These are phyloP conservation scores for Capreolus pygargus DNA, from an alignment of 2,113 vertebrate species.

Conservation along the genomic window DNA sequence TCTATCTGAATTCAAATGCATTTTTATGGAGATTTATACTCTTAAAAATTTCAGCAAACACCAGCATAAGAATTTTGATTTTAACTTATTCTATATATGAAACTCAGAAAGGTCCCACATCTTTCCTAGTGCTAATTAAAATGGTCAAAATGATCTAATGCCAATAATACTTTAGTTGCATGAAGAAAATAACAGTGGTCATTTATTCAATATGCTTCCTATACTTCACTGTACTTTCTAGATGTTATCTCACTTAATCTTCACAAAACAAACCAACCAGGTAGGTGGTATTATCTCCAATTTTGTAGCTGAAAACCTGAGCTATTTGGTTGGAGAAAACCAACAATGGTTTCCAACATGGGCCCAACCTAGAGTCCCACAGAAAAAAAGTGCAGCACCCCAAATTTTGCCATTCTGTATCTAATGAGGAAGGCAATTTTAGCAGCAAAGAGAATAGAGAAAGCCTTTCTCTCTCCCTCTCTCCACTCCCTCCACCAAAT, in stretches of 20 bases:
- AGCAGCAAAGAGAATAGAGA: background rate
- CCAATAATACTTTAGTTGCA: background rate
- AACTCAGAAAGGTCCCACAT: background rate
- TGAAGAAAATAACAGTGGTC: background rate
- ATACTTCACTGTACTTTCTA: background rate
- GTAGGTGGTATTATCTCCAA: background rate
- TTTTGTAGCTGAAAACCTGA: background rate
- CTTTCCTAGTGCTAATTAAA: constrained; percentile 6
- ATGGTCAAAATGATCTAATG: background rate
- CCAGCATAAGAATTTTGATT: constrained; percentile 42
- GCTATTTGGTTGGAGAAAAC: background rate
- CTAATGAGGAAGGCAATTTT: background rate
- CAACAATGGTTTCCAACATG: background rate
- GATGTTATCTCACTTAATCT: background rate
- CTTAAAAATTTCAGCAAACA: constrained; percentile 34
- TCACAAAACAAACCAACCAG: background rate
- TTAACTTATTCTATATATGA: constrained; percentile 8
- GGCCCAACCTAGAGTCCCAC: background rate
- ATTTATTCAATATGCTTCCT: background rate
- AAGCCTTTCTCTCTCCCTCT: background rate
- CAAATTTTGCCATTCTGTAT: background rate
- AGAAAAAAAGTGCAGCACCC: background rate
- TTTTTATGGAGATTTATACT: constrained; percentile 37
- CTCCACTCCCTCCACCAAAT: background rate
- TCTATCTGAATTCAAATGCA: constrained; percentile 27